Percentiles rank a stretch among this genome's conserved stretches.
These are phyloP conservation scores for Melanotus villosus DNA, from an alignment of 2,888 invertebrate species.

Conservation along the genomic window DNA sequence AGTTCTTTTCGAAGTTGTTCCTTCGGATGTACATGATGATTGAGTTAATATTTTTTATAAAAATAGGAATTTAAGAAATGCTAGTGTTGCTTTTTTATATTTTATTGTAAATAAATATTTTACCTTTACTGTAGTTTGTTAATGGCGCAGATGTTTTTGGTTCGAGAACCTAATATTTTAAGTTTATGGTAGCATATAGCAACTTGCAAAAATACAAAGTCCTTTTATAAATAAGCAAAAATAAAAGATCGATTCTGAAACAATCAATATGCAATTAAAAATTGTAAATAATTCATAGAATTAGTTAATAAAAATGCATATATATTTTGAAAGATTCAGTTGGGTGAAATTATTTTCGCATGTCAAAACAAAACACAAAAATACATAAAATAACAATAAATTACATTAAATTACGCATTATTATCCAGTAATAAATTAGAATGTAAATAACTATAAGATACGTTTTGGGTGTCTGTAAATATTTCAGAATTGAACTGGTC, in stretches of 20 bases:
- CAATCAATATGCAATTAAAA: too few species aligned
- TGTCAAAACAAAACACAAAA: not conserved
- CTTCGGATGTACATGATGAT: conserved; percentile 56
- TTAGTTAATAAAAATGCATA: too few species aligned
- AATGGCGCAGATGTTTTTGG: too few species aligned
- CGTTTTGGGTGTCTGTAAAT: conserved; percentile 49
- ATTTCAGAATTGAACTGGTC: not conserved
- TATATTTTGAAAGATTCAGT: too few species aligned
- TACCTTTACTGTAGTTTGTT: conserved; percentile 2
- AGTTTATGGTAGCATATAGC: too few species aligned
- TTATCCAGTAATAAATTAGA: conserved; percentile 53
- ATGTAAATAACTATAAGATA: conserved; percentile 56
- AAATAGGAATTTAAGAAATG: not conserved
- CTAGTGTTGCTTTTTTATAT: not conserved
- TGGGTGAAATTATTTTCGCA: too few species aligned
- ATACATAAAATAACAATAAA: not conserved
- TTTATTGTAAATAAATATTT: conserved; percentile 17
- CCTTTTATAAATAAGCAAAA: too few species aligned
- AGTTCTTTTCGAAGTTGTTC: conserved; percentile 78
- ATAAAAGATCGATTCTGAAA: too few species aligned
- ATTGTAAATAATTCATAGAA: too few species aligned
- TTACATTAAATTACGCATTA: conserved; percentile 20
- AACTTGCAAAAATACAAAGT: too few species aligned
- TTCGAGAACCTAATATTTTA: too few species aligned
- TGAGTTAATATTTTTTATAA: not conserved